Base-by-base conservation (phyloP, 1,140 invertebrate genomes). In the Bombus pyrosoma region DNA sequence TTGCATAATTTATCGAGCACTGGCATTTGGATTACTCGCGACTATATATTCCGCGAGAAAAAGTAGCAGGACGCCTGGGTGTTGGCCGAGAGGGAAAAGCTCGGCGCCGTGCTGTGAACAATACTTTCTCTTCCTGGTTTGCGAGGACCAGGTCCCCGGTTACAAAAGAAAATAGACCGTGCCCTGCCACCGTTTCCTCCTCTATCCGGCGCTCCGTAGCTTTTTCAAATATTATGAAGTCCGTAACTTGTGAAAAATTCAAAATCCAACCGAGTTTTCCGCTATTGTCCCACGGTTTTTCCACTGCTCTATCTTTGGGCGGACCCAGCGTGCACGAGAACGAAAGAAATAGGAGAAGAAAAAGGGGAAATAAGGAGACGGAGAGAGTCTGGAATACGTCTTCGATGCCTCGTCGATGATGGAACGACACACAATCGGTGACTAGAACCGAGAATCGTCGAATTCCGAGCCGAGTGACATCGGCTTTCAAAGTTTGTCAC, bases 1-100 rank as follows among this genome's bases (percentile, higher is more conserved):
- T 85, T 90, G 79, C 81, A 90, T 85, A 90, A 90, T 90, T 90
- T 87, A 90, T 90, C 86, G 85, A 76, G 76, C 53, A 79, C 43
- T 81, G 18, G 39, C 28, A 47, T 86, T 80, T 37, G 64, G 73
- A 82, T 90, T 68, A 90, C 78, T 77, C 78, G 76, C 8, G 53
- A 22, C 80, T 64, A 75, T 81, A 78, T 62, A 69, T 71, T 75
- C 72, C 84, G 80, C 80, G 85, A 77, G 81, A 77, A 89, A 84
- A 85, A 85, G 41, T 64, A 71, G n/a, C 32, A 68, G 68, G 57
- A 64, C 41, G 34, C 13, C 39, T n/a, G 69, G 4, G 4, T 10
- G 34, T 39, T 47, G 66, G 41, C 12, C 39, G 18, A 15, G 6
- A 13, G 74, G 39, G 53, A 25, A 4, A 76, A 53, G 59, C 28